Evolutionary conservation across 2,113 vertebrate genomes (phyloP), one percentile per base, ranked within the genome.

Genomic region (Cyprinodon tularosa): DNA sequence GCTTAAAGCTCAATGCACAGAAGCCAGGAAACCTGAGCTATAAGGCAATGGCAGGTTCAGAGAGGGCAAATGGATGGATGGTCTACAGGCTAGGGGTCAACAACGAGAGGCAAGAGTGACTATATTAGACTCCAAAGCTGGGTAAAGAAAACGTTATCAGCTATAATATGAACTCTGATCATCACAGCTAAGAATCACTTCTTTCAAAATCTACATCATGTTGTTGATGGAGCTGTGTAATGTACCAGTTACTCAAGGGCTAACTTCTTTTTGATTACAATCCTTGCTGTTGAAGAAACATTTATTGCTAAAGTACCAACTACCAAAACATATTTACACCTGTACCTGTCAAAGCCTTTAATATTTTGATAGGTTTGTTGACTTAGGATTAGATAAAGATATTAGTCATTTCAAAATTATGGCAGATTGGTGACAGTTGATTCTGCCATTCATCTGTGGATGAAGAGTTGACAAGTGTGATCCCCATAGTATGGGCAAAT

Each of bases 11-110:
- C n/a, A 13, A 37, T 29, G 62, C 14, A 62, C 59, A 62, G 69
- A 62, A 71, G 59, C 42, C 42, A 12, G 10, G 42, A 71, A 62
- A 71, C n/a, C 42, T 71, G 69, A 62, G 59, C 59, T 47, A 29
- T n/a, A 20, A 40, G 40, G 15, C 59, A 62, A 22, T 37, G 22
- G 15, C 22, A 71, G 42, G 42, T 17, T 62, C 42, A 62, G 29
- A 13, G 11, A 47, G 60, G 15, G 69, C 40, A 71, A 42, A 62
- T 47, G 14, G 57, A 45, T 62, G n/a, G 57, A 36, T 62, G n/a
- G 14, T 62, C 48, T 20, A 42, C 38, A 69, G 50, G 38, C 20
- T 22, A 47, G 9, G 10, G 40, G n/a, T 37, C 59, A 71, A 62
- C 59, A 62, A 47, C 4, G 22, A 5, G 13, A 15, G 14, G 61